Base-by-base conservation (phyloP, 2,113 vertebrate species). In the Tyto alba region DNA sequence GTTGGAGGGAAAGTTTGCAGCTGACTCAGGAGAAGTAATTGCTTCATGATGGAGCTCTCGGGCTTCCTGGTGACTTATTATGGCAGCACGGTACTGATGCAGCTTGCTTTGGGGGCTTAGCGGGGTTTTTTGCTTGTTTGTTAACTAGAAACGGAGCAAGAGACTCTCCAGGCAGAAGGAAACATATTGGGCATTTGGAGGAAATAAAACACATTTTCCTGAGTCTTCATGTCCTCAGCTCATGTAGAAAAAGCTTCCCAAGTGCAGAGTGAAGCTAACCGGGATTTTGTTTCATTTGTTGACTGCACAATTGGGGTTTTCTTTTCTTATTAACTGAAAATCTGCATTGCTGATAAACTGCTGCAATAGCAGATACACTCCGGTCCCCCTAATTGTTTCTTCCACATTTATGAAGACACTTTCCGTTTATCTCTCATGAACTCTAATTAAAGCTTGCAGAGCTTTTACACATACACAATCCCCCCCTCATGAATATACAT, bases 381-480 rank as follows among this genome's bases (percentile, higher is more conserved):
- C 50, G 27, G 13, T 69, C 80, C 89, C 57, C 69, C 55, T 96
- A 96, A 97, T 89, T 95, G 89, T 84, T 89, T 12, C 81, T 79
- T 36, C 73, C 68, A 9, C 89, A 40, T 82, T 89, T 76, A 55
- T 60, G 66, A 69, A 85, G 84, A 62, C 64, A 30, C 74, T 95
- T 77, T 43, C 68, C 7, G 5, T 92, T 95, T 87, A 53, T 95
- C 76, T 93, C 90, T 73, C 66, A 15, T 63, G 80, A 96, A 77
- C 87, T 81, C 66, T 80, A 92, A 89, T 95, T 93, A 95, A 91
- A 72, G 27, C 89, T 82, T 63, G 75, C 67, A 38, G 85, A 85
- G 67, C 15, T 86, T 66, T 95, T 25, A 26, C 67, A 68, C 57
- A 34, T 74, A 43, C 43, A 9, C 16, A 13, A 48, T 48, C 13